These are phyloP conservation scores for Atethmia centrago DNA, from an alignment of 2,888 invertebrate genomes.

Conservation along the genomic window DNA sequence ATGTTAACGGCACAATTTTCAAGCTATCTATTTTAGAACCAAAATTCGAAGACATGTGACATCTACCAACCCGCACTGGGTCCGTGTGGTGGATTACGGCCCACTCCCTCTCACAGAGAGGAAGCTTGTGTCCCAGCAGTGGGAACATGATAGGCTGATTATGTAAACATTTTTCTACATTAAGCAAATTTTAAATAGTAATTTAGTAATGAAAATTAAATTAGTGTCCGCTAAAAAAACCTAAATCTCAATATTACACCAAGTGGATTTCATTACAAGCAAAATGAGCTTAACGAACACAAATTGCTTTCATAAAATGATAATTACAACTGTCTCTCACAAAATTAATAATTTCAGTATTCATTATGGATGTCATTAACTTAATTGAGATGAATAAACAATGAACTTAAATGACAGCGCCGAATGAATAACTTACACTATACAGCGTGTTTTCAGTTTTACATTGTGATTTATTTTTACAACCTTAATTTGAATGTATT, in stretches of 20 bases:
- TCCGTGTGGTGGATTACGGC: no score
- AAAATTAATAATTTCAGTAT: slow-evolving; percentile 55
- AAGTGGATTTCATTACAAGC: slow-evolving; percentile 33
- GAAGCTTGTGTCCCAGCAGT: background rate
- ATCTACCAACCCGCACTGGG: no score
- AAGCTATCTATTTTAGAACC: no score
- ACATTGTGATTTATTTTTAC: slow-evolving; percentile 34
- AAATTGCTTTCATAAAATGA: slow-evolving; percentile 43
- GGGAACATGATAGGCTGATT: background rate
- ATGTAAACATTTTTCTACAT: background rate
- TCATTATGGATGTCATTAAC: slow-evolving; percentile 49
- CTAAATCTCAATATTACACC: slow-evolving; percentile 2
- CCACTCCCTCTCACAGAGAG: no score
- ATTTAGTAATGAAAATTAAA: background rate
- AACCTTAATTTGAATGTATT: slow-evolving; percentile 25
- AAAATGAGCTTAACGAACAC: slow-evolving; percentile 38
- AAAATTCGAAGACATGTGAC: no score
- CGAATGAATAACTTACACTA: slow-evolving; percentile 24
- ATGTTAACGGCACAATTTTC: no score
- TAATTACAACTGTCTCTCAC: slow-evolving; percentile 46
- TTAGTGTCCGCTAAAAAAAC: background rate
- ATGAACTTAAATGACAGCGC: slow-evolving; percentile 15
- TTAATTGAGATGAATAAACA: slow-evolving; percentile 54
- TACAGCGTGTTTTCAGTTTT: slow-evolving; percentile 9
- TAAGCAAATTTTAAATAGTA: background rate